These are phyloP conservation scores for Acanthosepion esculentum DNA, from an alignment of 2,888 invertebrate genomes.

Conservation along the genomic window DNA sequence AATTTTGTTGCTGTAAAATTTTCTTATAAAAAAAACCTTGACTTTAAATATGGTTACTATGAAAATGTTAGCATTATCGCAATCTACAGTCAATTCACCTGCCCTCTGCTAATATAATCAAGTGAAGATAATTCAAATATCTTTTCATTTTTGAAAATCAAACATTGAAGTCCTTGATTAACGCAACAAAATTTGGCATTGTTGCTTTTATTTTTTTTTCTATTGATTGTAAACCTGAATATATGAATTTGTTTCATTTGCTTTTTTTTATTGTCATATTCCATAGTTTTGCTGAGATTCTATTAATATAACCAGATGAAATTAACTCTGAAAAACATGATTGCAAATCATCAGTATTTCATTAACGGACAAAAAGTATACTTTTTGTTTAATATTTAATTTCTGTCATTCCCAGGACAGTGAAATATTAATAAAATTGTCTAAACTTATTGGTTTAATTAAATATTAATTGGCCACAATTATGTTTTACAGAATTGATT, in stretches of 20 bases:
- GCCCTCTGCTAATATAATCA: too few species aligned
- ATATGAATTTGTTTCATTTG: neutral
- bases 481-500: neutral
- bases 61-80: too few species aligned
- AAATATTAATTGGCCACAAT: neutral
- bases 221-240: neutral
- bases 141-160: neutral
- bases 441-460: neutral
- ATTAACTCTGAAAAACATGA: neutral
- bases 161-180: neutral
- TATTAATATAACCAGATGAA: neutral
- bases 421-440: neutral
- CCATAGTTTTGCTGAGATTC: neutral
- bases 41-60: too few species aligned
- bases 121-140: too few species aligned
- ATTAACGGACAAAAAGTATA: neutral
- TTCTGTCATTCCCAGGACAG: neutral
- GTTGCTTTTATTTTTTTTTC: neutral
- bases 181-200: neutral
- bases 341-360: neutral
- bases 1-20: too few species aligned
- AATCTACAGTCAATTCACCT: too few species aligned
- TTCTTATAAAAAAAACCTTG: too few species aligned
- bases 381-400: neutral
- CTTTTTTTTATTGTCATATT: too few species aligned